Percentiles rank a stretch among this genome's conserved stretches.
Evolutionary conservation across 2,888 invertebrate genomes (phyloP).

Genomic region (Caenorhabditis sp.): DNA sequence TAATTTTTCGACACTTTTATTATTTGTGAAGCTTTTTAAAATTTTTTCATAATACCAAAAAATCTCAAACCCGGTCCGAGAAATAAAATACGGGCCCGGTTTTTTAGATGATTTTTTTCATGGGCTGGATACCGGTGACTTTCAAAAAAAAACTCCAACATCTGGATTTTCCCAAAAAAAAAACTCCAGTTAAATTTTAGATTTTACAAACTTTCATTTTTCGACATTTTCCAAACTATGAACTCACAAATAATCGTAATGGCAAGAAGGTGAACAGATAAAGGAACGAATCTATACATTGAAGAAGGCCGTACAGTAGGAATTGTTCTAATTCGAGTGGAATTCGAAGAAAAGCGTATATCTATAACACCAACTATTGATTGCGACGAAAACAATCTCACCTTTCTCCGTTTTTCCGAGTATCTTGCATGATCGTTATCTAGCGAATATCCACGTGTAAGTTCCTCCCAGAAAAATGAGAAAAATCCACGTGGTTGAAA

Average conservation of each 20-base stretch:
- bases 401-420: constrained; percentile 88
- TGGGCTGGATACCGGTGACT: no score
- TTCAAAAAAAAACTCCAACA: no score
- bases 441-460: constrained; percentile 81
- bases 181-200: no score
- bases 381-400: constrained; percentile 74
- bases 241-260: constrained; percentile 79
- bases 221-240: background rate
- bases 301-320: constrained; percentile 89
- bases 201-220: no score
- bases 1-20: no score
- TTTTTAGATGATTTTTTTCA: no score
- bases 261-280: constrained; percentile 97
- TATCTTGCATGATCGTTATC: constrained; percentile 95
- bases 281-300: constrained; percentile 93
- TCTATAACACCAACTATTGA: constrained; percentile 2
- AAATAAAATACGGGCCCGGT: no score
- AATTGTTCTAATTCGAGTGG: constrained; percentile 83
- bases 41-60: no score
- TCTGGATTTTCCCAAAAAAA: no score
- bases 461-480: constrained; percentile 62
- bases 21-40: no score
- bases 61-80: no score
- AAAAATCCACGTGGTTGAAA: constrained; percentile 40
- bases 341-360: constrained; percentile 92